Evolutionary conservation across 1,140 invertebrate species (phyloP).

Genomic region (Aphidius gifuensis): DNA sequence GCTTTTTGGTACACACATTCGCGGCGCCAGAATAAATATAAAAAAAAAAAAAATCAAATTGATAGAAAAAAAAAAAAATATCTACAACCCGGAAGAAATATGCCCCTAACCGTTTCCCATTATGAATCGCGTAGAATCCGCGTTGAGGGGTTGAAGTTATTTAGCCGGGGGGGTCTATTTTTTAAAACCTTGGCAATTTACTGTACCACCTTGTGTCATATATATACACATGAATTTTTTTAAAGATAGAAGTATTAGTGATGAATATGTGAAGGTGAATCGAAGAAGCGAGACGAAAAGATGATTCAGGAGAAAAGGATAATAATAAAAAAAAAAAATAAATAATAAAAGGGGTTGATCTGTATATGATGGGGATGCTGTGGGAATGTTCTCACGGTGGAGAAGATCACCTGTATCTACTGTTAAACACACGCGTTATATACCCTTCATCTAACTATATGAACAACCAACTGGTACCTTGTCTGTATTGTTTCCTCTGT

Average conservation of each 20-base stretch:
- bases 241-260: no score
- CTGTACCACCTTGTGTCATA: constrained; percentile 26
- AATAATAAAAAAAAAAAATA: constrained; percentile 38
- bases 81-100: constrained; percentile 40
- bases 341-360: constrained; percentile 42
- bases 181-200: constrained; percentile 28
- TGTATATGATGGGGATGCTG: constrained; percentile 45
- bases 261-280: not conserved
- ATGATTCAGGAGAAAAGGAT: constrained; percentile 25
- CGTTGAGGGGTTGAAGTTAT: constrained; percentile 29
- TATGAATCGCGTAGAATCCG: constrained; percentile 31
- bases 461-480: not conserved
- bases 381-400: constrained; percentile 51
- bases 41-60: no score
- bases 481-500: not conserved
- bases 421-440: constrained; percentile 18
- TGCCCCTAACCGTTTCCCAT: constrained; percentile 48
- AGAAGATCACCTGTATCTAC: constrained; percentile 47
- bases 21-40: not conserved
- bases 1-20: constrained; percentile 27
- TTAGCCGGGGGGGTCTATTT: constrained; percentile 35
- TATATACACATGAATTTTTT: not conserved
- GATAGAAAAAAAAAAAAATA: not conserved
- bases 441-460: constrained; percentile 14
- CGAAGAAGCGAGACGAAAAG: constrained; percentile 24